Evolutionary conservation across 2,797 vertebrate genomes (phyloP), one percentile per base, ranked within the genome.

Genomic region (Falco berigora): DNA sequence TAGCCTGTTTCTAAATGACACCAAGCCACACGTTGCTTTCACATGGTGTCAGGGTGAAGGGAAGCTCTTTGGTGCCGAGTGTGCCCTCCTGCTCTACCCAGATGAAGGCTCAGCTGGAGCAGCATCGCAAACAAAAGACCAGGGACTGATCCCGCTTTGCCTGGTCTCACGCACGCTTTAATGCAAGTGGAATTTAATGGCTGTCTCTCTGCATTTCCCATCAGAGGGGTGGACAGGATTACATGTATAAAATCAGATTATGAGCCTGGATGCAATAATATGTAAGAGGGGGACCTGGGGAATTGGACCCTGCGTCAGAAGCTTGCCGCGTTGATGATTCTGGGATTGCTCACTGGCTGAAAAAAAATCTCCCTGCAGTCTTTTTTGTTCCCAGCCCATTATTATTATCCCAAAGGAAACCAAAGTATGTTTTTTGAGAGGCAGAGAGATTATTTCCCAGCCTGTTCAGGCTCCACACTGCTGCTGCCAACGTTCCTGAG

Each of bases 41-140:
- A 11, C 3, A 3, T 14, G 20, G 12, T 50, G 24, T 11, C 0
- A 2, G 42, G 38, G 22, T 30, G 52, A 62, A 73, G n/a, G 32
- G 34, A 77, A 9, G 16, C 14, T 72, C 30, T 78, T 47, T 68
- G 66, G 36, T 53, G 19, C 6, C 2, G 4, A 2, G 6, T 0
- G 0, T 15, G 18, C 28, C 25, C n/a, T 49, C n/a, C 36, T 47
- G 42, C 36, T 73, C 16, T 36, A 15, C 14, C 18, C 24, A 0
- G 0, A 4, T 7, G 53, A 63, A n/a, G 49, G 52, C 40, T 83
- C 68, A 30, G 36, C 28, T 72, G 92, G 63, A 80, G 30, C 58
- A 44, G 8, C 42, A 8, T 25, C 3, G 7, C 38, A 17, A 32
- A 58, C 17, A 5, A 20, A 42, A 80, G 28, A 46, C 9, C 11